A percentile compares a stretch with the other conserved stretches of the same genome.
Evolutionary conservation across 1,140 invertebrate species (phyloP).

Genomic region (Hycleus phaleratus): DNA sequence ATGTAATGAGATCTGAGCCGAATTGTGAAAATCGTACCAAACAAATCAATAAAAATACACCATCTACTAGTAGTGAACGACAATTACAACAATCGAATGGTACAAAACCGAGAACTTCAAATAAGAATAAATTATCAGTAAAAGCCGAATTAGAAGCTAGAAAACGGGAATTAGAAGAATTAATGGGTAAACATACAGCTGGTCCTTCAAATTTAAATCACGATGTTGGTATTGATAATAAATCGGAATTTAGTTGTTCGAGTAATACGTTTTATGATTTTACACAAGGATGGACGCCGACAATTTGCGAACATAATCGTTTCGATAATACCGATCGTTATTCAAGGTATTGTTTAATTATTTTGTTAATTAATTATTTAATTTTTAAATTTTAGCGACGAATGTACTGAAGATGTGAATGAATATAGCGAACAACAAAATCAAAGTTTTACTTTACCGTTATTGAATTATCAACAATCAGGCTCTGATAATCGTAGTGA

Average conservation of each 20-base stretch:
- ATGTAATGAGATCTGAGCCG: constrained; percentile 1
- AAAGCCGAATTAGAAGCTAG: constrained; percentile 39
- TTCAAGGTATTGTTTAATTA: constrained; percentile 25
- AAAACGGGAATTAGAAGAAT: constrained; percentile 39
- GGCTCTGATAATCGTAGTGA: constrained; percentile 2
- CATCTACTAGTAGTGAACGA: constrained; percentile 18
- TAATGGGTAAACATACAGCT: constrained; percentile 42
- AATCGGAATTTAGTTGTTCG: constrained; percentile 30
- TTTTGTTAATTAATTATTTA: background rate
- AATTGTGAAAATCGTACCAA: constrained; percentile 18
- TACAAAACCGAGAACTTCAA: constrained; percentile 16
- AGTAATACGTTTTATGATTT: constrained; percentile 10
- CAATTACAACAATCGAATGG: constrained; percentile 20
- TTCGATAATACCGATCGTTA: constrained; percentile 25
- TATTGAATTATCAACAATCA: constrained; percentile 19
- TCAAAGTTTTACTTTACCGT: constrained; percentile 16
- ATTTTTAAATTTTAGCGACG: constrained; percentile 26
- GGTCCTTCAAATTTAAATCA: constrained; percentile 37
- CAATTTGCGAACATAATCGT: constrained; percentile 2
- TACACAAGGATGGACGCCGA: constrained; percentile 8
- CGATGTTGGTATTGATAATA: constrained; percentile 31
- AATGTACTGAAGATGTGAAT: constrained; percentile 29
- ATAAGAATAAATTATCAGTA: constrained; percentile 30
- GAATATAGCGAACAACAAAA: constrained; percentile 33
- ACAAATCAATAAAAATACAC: constrained; percentile 33